Evolutionary conservation across 2,797 vertebrate genomes (phyloP).

Genomic region (Pristis pectinata): DNA sequence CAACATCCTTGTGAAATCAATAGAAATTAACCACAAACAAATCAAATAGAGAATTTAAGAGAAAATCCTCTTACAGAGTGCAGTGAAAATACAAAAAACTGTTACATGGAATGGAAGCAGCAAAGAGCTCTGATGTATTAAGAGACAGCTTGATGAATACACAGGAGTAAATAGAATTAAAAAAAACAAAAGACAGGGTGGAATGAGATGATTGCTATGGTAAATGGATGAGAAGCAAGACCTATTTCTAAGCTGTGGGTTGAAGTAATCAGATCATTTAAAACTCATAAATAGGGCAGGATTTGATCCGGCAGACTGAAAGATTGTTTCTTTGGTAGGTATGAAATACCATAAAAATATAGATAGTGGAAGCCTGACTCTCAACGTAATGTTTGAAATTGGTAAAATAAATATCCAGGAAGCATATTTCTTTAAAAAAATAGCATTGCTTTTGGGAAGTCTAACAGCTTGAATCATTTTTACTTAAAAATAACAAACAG

Average conservation of each 20-base stretch:
- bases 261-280: background rate
- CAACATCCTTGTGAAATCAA: too few relatives aligned
- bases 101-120: background rate
- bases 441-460: conserved; percentile 2
- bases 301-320: background rate
- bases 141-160: background rate
- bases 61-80: background rate
- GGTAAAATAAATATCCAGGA: background rate
- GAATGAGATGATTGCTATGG: background rate
- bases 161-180: background rate
- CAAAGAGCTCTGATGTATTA: background rate
- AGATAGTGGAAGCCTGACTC: background rate
- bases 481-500: background rate
- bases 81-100: background rate
- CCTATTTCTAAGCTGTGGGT: background rate
- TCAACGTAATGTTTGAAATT: background rate
- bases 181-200: background rate
- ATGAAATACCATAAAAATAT: conserved; percentile 10
- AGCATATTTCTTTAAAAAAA: background rate
- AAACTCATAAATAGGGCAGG: background rate
- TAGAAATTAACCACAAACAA: background rate
- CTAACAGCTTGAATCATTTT: background rate
- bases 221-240: background rate
- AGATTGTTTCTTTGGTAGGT: background rate
- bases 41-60: conserved; percentile 1